Conservation (phyloP, 2,113 vertebrate species). For the Lynx canadensis region DNA sequence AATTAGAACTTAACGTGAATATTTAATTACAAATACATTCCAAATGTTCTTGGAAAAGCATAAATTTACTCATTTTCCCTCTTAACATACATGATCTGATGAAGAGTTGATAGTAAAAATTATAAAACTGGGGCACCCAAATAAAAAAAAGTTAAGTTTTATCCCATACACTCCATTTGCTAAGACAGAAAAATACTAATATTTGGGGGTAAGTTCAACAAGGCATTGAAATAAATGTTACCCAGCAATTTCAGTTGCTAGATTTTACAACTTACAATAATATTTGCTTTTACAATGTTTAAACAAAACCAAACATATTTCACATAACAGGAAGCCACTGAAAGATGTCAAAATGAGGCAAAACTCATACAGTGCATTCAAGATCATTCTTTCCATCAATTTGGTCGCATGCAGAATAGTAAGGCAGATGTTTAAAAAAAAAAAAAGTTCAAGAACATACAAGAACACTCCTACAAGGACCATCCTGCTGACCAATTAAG, state of each 20-base stretch:
- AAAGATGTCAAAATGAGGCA: neutral
- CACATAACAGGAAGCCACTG: neutral
- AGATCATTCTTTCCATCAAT: neutral
- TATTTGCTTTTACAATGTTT: neutral
- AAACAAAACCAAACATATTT: constrained; percentile 16
- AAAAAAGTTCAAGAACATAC: neutral
- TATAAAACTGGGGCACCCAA: neutral
- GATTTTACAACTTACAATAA: neutral
- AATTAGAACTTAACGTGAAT: neutral
- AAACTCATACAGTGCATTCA: neutral
- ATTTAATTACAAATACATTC: constrained; percentile 31
- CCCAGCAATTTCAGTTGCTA: neutral
- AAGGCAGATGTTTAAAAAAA: neutral
- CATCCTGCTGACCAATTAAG: neutral
- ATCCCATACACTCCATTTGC: neutral
- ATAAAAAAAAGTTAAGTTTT: constrained; percentile 26
- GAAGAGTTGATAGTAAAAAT: neutral
- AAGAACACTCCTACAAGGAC: neutral
- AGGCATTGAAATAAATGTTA: neutral
- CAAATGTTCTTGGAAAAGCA: neutral
- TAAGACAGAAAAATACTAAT: constrained; percentile 5
- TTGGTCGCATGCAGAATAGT: neutral
- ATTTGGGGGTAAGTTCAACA: neutral
- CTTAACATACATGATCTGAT: neutral
- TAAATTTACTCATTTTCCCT: neutral